Evolutionary conservation across 2,113 vertebrate species (phyloP).

Genomic region (Helogale parvula): DNA sequence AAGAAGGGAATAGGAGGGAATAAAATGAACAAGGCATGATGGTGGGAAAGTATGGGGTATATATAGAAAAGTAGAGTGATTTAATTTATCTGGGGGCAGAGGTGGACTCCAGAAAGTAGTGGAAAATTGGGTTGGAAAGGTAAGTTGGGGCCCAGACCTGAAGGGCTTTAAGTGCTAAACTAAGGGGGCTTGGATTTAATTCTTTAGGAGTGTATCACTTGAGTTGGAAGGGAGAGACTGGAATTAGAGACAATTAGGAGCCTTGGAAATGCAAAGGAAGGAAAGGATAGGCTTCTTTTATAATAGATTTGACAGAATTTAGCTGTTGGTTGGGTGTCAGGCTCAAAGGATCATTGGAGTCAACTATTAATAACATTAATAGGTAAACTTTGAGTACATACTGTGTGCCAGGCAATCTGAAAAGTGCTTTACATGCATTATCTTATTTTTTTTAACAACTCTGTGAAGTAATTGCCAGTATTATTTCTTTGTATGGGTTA

Average conservation of each 20-base stretch:
- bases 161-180: slow-evolving; percentile 4
- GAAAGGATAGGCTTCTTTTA: slow-evolving; percentile 10
- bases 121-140: background rate
- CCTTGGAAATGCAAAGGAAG: slow-evolving; percentile 44
- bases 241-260: slow-evolving; percentile 10
- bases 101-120: background rate
- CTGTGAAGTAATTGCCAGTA: background rate
- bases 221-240: slow-evolving; percentile 31
- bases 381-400: slow-evolving; percentile 15
- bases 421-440: slow-evolving; percentile 39
- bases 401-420: background rate
- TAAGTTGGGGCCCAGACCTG: background rate
- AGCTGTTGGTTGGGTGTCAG: slow-evolving; percentile 27
- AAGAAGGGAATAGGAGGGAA: background rate
- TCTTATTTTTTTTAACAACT: background rate
- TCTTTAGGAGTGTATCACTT: slow-evolving; percentile 29
- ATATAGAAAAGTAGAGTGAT: background rate
- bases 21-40: background rate
- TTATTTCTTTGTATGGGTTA: background rate
- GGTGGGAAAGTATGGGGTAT: background rate
- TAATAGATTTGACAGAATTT: slow-evolving; percentile 22
- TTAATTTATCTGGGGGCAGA: background rate
- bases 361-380: background rate
- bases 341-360: slow-evolving; percentile 5
- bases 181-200: slow-evolving; percentile 15